Base-by-base conservation (phyloP, 2,113 vertebrate species). In the Aptenodytes forsteri region DNA sequence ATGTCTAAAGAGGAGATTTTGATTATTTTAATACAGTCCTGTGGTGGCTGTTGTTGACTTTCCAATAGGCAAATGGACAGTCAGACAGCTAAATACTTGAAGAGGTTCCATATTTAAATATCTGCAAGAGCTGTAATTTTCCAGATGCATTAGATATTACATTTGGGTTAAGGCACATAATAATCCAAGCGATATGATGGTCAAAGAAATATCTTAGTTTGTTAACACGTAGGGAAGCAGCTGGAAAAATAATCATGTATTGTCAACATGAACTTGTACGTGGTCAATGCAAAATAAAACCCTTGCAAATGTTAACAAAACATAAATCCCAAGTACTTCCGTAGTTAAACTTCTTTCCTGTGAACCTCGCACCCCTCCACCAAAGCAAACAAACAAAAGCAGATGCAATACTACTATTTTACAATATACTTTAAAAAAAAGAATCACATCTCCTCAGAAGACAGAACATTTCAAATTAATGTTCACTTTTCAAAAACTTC, bases 201-300 rank as follows among this genome's bases (percentile, higher is more conserved):
- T 91, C 87, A 87, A 83, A 96, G 91, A 96, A 95, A 79, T 92
- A 95, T 65, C 89, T 94, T 94, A 86, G 52, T 92, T 97, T 90
- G 79, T 90, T 96, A 97, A 96, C 56, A 85, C 46, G 8, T 82
- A 92, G 69, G 84, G 58, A 30, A 70, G 50, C 80, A 97, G 94
- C 69, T 97, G 91, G 84, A 93, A 97, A 97, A 95, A 90, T 46
- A 94, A 81, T 87, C 55, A 80, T 91, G 85, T 96, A 97, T 95
- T 96, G 72, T 96, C 95, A 98, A 95, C 89, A 95, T 54, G 70
- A 81, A 72, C 55, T 95, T 94, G 44, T 82, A 79, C 70, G 91
- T 78, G 84, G 66, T 70, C 66, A 95, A 59, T 66, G 52, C 61
- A 95, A 96, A 98, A 87, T 67, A 81, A 84, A 97, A 61, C 27